A percentile compares a stretch with the other conserved stretches of the same genome.
Evolutionary conservation across 37 sponge, comb jelly and placozoan genomes (phyloP).

Genomic region (Aphrocallistes beatrix): DNA sequence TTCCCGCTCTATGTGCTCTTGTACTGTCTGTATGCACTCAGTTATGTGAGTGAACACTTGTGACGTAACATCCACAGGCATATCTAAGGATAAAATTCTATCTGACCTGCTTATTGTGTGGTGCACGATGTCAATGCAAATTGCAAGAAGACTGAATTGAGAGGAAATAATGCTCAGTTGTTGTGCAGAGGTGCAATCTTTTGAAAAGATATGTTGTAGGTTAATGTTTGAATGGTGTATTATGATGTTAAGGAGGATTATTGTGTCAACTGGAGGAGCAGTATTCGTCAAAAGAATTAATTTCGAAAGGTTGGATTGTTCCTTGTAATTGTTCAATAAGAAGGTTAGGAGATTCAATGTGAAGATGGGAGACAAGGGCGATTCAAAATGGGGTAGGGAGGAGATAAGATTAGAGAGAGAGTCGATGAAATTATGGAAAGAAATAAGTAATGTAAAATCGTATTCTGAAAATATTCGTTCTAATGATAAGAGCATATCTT

Average conservation of each 20-base stretch:
- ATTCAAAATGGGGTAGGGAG: not conserved
- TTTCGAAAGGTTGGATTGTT: not conserved
- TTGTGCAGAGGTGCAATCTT: not conserved
- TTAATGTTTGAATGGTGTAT: not conserved
- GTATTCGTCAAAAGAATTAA: not conserved
- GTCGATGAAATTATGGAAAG: not conserved
- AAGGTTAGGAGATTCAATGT: not conserved
- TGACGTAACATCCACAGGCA: not conserved
- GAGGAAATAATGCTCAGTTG: not conserved
- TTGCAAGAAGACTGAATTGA: not conserved
- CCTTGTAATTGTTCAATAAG: not conserved
- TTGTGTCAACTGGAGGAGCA: not conserved
- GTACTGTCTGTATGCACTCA: not conserved
- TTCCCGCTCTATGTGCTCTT: not conserved
- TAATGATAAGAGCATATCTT: not conserved
- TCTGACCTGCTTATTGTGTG: not conserved
- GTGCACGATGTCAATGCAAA: not conserved
- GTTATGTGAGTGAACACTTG: not conserved
- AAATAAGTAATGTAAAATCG: not conserved
- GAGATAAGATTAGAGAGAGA: not conserved
- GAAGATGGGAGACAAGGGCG: not conserved
- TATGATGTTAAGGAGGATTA: not conserved
- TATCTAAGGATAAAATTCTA: too few relatives aligned
- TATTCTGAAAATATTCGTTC: conserved; percentile 10
- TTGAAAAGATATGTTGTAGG: not conserved